Base-by-base conservation (phyloP, 2,888 invertebrate genomes). In the Polia nebulosa region DNA sequence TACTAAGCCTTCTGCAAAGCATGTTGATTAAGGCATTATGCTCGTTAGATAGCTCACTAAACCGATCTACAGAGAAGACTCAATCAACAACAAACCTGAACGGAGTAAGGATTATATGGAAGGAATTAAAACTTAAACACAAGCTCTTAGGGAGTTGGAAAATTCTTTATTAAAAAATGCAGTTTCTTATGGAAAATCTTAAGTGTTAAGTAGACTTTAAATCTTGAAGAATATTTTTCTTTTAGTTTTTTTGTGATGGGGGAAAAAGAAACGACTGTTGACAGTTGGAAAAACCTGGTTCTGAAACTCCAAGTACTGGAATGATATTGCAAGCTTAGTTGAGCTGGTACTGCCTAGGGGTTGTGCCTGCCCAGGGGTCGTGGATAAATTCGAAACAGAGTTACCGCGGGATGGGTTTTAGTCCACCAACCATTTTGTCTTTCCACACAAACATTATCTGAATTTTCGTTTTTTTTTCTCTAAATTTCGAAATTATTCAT, bases 71-170 rank as follows among this genome's bases (percentile, higher is more conserved):
- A 13, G 9, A 25, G 36, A 52, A 44, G 5, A 22, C 32, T 78
- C 17, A 25, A 51, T 66, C 11, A 20, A 76, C 59, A 51, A 44
- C 15, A 45, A 59, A 34, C 22, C 25, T 44, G 57, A 77, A 76
- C 45, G 22, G 27, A 15, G 45, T 27, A 25, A 58, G 49, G 56
- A 75, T 75, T 63, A 61, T 49, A n/a, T 51, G 11, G 55, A 78
- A 49, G 44, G 74, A 63, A 47, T 61, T 75, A 29, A 36, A 75
- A 61, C 39, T 69, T 60, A 32, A 47, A 20, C 20, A 41, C 6
- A 68, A 76, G 68, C 51, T 63, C 56, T 75, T 52, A 62, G 11
- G 34, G 27, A 76, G 29, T 44, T 76, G 62, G 39, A 56, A 60
- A 55, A 60, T 60, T 69, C 20, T 69, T 69, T 80, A 53, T 47